These are phyloP conservation scores for Urocynchramus pylzowi DNA, from an alignment of 2,113 vertebrate species.

Conservation along the genomic window DNA sequence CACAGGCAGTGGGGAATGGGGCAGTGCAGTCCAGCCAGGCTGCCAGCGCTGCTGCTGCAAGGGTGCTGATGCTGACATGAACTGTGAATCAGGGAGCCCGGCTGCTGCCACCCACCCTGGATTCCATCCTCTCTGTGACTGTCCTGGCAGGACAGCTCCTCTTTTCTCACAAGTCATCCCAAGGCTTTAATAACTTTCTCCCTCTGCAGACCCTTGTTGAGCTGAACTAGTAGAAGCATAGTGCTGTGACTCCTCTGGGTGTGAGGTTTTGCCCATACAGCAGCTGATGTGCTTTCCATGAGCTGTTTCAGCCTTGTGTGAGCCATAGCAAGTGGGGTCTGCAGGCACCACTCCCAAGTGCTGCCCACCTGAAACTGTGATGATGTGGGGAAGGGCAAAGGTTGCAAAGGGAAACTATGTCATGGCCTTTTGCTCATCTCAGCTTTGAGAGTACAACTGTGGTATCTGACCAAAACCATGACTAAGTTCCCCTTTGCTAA, in stretches of 20 bases:
- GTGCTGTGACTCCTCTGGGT: fast-evolving
- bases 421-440: background rate
- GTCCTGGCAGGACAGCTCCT: background rate
- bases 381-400: background rate
- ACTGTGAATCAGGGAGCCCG: background rate
- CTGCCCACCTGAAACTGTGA: background rate
- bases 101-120: fast-evolving
- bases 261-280: fast-evolving
- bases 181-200: background rate
- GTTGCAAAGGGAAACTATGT: background rate
- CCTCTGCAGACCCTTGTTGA: background rate
- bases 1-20: background rate
- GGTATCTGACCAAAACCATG: background rate
- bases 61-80: fast-evolving
- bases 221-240: background rate
- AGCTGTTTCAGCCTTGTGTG: background rate
- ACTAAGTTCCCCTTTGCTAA: background rate
- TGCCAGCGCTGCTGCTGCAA: fast-evolving
- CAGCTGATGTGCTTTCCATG: background rate
- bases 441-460: background rate
- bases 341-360: background rate
- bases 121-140: background rate
- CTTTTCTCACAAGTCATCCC: background rate
- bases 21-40: background rate
- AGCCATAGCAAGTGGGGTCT: fast-evolving